phyloP scores from a whole-genome alignment of 37 sponge, comb jelly and placozoan species.

The Hormiphora californensis region DNA sequence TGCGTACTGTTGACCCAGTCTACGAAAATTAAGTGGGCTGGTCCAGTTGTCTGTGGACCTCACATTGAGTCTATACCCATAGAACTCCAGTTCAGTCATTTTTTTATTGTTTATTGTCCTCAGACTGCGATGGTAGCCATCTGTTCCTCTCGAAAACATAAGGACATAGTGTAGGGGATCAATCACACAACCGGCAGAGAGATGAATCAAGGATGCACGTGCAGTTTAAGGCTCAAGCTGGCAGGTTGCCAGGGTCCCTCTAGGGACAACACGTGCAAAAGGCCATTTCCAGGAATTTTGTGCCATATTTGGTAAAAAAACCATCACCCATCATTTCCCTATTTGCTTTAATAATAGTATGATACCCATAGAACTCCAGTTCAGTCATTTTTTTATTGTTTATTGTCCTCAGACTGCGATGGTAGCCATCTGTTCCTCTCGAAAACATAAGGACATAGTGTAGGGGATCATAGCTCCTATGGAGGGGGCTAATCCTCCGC shows the following conservation, averaged over 20 bases:
- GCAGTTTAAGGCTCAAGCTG: no score
- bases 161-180: slow-evolving; percentile 11
- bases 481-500: neutral
- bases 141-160: neutral
- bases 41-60: no score
- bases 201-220: no score
- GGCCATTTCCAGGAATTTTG: no score
- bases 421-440: neutral
- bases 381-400: neutral
- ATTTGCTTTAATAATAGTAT: no score
- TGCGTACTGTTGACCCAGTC: neutral
- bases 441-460: slow-evolving; percentile 22
- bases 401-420: neutral
- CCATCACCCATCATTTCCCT: no score
- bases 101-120: neutral
- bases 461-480: neutral
- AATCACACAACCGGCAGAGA: no score
- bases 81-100: neutral
- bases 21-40: neutral
- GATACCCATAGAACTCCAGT: neutral
- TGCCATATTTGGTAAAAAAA: no score
- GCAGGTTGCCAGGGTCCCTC: no score
- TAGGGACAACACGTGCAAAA: no score
- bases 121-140: neutral
- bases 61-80: neutral